These are phyloP conservation scores for Aromia moschata DNA, from an alignment of 2,888 invertebrate species.

Conservation along the genomic window DNA sequence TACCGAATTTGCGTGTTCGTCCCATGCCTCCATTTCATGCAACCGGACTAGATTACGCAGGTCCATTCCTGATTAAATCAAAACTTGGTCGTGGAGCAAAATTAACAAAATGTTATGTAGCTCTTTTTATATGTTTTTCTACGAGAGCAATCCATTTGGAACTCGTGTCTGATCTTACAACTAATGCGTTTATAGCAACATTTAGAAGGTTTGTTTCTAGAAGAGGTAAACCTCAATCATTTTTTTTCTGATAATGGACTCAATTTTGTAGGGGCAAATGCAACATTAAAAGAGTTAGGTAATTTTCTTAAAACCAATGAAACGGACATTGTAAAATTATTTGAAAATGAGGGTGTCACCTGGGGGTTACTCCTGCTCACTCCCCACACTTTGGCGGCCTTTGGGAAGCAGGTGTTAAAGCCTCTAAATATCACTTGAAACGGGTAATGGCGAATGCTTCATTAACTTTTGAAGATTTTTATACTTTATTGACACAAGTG, in stretches of 20 bases:
- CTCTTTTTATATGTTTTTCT: too few relatives aligned
- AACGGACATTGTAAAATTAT: neutral
- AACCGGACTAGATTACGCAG: neutral
- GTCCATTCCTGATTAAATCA: neutral
- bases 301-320: too few relatives aligned
- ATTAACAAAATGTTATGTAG: too few relatives aligned
- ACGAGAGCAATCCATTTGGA: slow-evolving; percentile 5
- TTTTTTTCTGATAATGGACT: neutral
- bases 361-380: neutral
- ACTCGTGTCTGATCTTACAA: neutral
- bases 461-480: neutral
- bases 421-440: neutral
- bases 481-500: neutral
- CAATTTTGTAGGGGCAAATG: neutral
- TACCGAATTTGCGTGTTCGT: too few relatives aligned
- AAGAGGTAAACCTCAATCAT: neutral
- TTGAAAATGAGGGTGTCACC: too few relatives aligned
- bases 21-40: too few relatives aligned
- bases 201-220: neutral
- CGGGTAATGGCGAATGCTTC: neutral
- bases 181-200: neutral
- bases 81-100: neutral
- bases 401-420: neutral
- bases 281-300: too few relatives aligned
- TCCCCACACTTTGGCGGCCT: neutral